Percentiles rank a stretch among this genome's conserved stretches.
These are phyloP conservation scores for Hyla sarda DNA, from an alignment of 2,113 vertebrate genomes.

Conservation along the genomic window DNA sequence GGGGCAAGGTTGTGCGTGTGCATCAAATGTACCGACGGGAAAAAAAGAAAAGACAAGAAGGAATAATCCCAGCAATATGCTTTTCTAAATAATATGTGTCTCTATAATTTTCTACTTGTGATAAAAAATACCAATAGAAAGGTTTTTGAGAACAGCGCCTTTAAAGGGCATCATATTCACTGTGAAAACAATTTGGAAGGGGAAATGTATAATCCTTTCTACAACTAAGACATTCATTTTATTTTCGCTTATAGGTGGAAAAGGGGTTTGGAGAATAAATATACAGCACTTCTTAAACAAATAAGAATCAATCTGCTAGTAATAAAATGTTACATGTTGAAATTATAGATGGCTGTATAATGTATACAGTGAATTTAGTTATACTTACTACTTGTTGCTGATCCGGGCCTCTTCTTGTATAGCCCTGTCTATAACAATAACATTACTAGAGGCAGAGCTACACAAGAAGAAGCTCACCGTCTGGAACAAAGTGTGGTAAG, in stretches of 20 bases:
- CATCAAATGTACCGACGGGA: slow-evolving; percentile 49
- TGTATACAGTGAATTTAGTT: no score
- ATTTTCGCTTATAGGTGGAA: not conserved
- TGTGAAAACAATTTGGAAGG: slow-evolving; percentile 16
- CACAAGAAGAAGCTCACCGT: no score
- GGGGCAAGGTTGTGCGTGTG: slow-evolving; percentile 42
- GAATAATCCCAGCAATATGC: slow-evolving; percentile 43
- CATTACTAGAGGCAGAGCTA: no score
- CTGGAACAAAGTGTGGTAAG: no score
- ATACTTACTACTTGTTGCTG: no score
- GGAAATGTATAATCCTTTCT: slow-evolving; percentile 47
- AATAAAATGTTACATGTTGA: slow-evolving; percentile 2
- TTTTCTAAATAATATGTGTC: slow-evolving; percentile 45
- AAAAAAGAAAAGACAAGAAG: slow-evolving; percentile 44
- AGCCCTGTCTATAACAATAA: no score
- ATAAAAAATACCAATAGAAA: slow-evolving; percentile 52
- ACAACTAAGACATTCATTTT: slow-evolving; percentile 44
- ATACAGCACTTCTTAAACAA: slow-evolving; percentile 7
- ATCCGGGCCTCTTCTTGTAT: no score
- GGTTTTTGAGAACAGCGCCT: slow-evolving; percentile 40
- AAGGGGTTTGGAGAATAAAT: slow-evolving; percentile 23
- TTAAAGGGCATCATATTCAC: slow-evolving; percentile 46
- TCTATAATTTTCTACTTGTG: slow-evolving; percentile 59
- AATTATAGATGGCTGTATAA: not conserved
- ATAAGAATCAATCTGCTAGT: not conserved